Base-by-base conservation (phyloP, 1,140 invertebrate genomes). In the Holotrichia oblita region DNA sequence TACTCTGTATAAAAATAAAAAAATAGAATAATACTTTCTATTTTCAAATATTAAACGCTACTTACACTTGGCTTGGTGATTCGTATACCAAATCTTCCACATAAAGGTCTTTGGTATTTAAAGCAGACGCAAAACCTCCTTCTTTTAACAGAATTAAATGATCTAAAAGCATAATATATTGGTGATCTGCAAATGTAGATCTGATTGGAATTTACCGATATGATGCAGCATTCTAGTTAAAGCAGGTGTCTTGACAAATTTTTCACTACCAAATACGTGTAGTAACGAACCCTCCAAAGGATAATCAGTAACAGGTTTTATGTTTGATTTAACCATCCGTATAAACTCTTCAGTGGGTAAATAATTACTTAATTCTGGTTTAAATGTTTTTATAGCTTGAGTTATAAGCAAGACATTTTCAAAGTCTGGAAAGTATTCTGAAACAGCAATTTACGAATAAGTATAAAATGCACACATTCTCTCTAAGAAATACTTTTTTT, bases 301-400 rank as follows among this genome's bases (percentile, higher is more conserved):
- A 82, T 83, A 88, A 7, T 86, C 79, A 44, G 80, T 41, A 10
- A 75, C 41, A 42, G 79, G 79, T 14, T 73, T 77, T 64, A 81
- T 76, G 81, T 83, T 82, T 17, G 22, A 44, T 14, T 76, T 72
- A 7, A 83, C 79, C 55, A 72, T 75, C 17, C 82, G 76, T 9
- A 88, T 69, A 22, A 83, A 69, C 40, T 85, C 12, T n/a, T 84
- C 79, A 10, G 85, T 81, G 6, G 87, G 87, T 81, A 86, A 83
- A 20, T 87, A 82, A 42, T 87, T 85, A 34, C 80, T 64, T 78
- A 90, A 89, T 34, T 87, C 81, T 14, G 88, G 89, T 82, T 90
- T 88, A 73, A 92, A 88, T 0, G 87, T 83, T 74, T 85, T 87
- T 1, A 92, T 87, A n/a, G 88, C 87, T 85, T 92, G 89, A 81